Evolutionary conservation across 2,113 vertebrate genomes (phyloP).

Genomic region (Lanius collurio): DNA sequence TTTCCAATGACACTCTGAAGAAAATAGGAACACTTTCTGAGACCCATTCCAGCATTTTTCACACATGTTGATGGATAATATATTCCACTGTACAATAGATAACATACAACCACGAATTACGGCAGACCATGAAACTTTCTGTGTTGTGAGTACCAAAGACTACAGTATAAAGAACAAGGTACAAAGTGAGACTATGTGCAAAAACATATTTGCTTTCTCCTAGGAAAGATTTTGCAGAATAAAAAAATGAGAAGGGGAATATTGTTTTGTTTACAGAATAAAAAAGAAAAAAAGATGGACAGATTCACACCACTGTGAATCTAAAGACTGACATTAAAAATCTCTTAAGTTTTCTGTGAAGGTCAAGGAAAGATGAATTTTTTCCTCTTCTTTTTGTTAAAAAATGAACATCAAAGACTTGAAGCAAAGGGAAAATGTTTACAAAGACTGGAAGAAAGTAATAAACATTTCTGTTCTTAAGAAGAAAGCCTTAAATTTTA

Average conservation of each 20-base stretch:
- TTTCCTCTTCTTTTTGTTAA: background rate
- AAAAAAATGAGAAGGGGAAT: background rate
- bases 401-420: background rate
- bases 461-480: background rate
- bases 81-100: background rate
- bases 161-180: background rate
- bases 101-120: background rate
- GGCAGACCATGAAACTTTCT: background rate
- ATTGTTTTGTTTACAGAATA: background rate
- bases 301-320: background rate
- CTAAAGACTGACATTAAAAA: background rate
- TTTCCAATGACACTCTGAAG: background rate
- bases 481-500: background rate
- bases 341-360: background rate
- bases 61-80: background rate
- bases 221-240: background rate
- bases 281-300: background rate
- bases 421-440: background rate
- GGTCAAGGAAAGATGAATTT: background rate
- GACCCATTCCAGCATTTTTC: background rate
- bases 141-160: background rate
- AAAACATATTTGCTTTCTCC: background rate
- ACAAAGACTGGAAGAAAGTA: background rate
- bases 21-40: background rate
- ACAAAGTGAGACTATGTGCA: background rate